Evolutionary conservation across 2,113 vertebrate genomes (phyloP), one percentile per base, ranked within the genome.

Genomic region (Sylvietta virens): DNA sequence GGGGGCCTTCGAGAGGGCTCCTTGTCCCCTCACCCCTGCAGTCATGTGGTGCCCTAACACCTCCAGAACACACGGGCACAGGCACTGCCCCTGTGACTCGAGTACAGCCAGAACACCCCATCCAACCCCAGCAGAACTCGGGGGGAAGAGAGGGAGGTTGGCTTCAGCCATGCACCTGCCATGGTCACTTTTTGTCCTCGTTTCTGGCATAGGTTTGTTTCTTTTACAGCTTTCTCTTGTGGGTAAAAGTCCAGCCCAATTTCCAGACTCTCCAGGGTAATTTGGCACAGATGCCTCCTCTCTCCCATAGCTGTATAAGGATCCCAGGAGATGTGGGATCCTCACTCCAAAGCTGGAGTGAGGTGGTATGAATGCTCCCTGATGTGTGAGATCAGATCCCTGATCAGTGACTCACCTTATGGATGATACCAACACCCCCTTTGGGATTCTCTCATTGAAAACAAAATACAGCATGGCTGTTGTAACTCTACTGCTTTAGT

Each of bases 281-380:
- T 77, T 88, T 4, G 2, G 64, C 58, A 70, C 60, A 90, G 94
- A 35, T 81, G 88, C 51, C 64, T 86, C 44, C 67, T 88, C 67
- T 93, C 30, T 73, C 16, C 60, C 21, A 0, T 83, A 76, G 39
- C 94, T 92, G 81, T 92, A 78, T 88, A 94, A 95, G 88, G 95
- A 92, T 26, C 27, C 33, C 61, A 76, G 64, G 88, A 94, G 92
- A 88, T 5, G 14, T 58, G 50, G 42, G n/a, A n/a, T n/a, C n/a
- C n/a, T n/a, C n/a, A n/a, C 64, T 93, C 67, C 51, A 44, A 26
- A 92, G 82, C 58, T 74, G 72, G 31, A 78, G 69, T 71, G 48
- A 62, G 67, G 86, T 86, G 88, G 10, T 80, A 40, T 22, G 21
- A 87, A 76, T 81, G 13, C 53, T 81, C 47, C 71, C 67, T 74